phyloP scores from a whole-genome alignment of 2,888 invertebrate genomes.

The Aquatica leii region DNA sequence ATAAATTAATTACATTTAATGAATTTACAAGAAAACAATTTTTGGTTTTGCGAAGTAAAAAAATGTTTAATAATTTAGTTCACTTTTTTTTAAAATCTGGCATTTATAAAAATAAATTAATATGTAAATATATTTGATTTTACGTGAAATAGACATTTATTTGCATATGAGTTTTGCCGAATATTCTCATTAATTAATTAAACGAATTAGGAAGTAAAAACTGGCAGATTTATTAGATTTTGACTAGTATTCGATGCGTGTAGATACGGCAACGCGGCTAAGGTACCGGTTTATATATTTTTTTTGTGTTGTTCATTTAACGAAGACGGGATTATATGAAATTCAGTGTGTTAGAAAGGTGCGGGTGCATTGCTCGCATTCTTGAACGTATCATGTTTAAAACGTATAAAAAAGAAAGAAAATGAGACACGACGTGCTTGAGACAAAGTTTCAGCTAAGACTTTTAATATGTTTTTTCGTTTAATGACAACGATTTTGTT shows the following conservation, averaged over 20 bases:
- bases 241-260: conserved; percentile 11
- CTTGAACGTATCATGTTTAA: conserved; percentile 34
- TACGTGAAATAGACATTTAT: conserved; percentile 19
- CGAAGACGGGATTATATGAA: not conserved
- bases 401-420: conserved; percentile 31
- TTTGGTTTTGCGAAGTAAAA: too few species aligned
- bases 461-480: not conserved
- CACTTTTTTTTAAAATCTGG: too few species aligned
- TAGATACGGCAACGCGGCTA: conserved; percentile 28
- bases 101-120: too few species aligned
- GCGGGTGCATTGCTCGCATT: conserved; percentile 30
- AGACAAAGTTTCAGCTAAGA: conserved; percentile 18
- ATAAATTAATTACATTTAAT: too few species aligned
- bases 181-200: conserved; percentile 24
- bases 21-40: too few species aligned
- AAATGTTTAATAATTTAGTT: too few species aligned
- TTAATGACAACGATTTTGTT: not conserved
- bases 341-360: not conserved
- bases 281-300: conserved; percentile 32
- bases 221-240: conserved; percentile 16
- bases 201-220: conserved; percentile 10
- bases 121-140: not conserved
- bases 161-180: conserved; percentile 8
- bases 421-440: conserved; percentile 18
- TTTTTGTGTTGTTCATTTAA: conserved; percentile 10